A percentile compares a stretch with the other conserved stretches of the same genome.
Evolutionary conservation across 2,113 vertebrate genomes (phyloP).

Genomic region (Carassius gibelio): DNA sequence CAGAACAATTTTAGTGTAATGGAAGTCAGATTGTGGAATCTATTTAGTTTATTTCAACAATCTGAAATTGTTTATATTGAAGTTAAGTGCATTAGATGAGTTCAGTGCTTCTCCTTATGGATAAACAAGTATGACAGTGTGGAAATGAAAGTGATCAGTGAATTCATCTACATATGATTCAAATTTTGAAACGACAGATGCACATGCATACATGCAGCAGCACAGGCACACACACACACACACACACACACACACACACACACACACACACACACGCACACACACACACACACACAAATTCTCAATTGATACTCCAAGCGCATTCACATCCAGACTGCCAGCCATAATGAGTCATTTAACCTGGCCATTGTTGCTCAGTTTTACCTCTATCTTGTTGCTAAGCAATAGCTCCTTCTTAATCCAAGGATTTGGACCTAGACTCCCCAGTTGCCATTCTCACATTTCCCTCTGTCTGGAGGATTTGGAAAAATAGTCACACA

Average conservation of each 20-base stretch:
- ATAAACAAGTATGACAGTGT: background rate
- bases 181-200: background rate
- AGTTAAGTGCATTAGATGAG: background rate
- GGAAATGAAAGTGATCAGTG: background rate
- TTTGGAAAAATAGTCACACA: constrained; percentile 7
- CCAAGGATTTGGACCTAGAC: constrained; percentile 39
- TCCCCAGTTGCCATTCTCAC: constrained; percentile 20
- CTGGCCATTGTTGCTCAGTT: constrained; percentile 38
- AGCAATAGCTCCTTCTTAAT: constrained; percentile 59
- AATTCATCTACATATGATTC: background rate
- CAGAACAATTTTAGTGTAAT: background rate
- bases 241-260: too few species aligned
- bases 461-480: constrained; percentile 21
- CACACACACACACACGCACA: background rate
- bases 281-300: constrained; percentile 31
- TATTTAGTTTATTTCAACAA: constrained; percentile 11
- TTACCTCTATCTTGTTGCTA: constrained; percentile 61
- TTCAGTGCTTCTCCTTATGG: background rate
- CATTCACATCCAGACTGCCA: constrained; percentile 29
- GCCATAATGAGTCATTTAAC: constrained; percentile 45
- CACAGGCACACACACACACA: background rate
- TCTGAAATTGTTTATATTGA: background rate
- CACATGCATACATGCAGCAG: background rate
- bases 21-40: constrained; percentile 7
- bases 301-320: constrained; percentile 2